phyloP scores from a whole-genome alignment of 2,888 invertebrate species.

The Belgica antarctica region DNA sequence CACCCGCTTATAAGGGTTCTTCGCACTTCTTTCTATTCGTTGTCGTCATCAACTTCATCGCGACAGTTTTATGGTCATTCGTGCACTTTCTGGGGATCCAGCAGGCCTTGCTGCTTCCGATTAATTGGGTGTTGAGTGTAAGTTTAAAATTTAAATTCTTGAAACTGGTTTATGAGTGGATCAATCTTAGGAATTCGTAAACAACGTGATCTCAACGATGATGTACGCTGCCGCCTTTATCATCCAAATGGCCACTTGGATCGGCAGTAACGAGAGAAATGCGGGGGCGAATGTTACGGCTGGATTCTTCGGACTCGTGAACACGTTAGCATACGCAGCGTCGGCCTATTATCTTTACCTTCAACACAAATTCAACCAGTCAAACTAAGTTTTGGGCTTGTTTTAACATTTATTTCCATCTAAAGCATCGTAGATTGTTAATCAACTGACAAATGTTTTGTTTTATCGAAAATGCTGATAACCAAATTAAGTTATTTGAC shows the following conservation, averaged over 20 bases:
- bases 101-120: conserved; percentile 73
- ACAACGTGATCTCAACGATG: conserved; percentile 67
- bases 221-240: conserved; percentile 79
- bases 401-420: no score
- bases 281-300: conserved; percentile 68
- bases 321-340: conserved; percentile 73
- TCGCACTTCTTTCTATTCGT: conserved; percentile 85
- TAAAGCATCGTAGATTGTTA: no score
- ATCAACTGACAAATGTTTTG: no score
- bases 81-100: conserved; percentile 77
- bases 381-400: no score
- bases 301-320: conserved; percentile 81
- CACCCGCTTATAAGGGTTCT: conserved; percentile 63
- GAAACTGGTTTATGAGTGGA: not conserved
- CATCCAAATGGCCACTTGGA: conserved; percentile 68
- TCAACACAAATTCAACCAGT: conserved; percentile 61
- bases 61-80: conserved; percentile 76
- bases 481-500: no score
- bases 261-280: conserved; percentile 50
- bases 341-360: conserved; percentile 73
- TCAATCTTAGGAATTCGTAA: conserved; percentile 71
- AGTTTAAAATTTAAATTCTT: conserved; percentile 51
- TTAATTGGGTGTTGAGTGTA: conserved; percentile 82
- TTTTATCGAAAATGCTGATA: no score
- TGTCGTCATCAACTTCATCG: conserved; percentile 76